Percentiles rank a stretch among this genome's conserved stretches.
These are phyloP conservation scores for Megalops atlanticus DNA, from an alignment of 2,113 vertebrate species.

Conservation along the genomic window DNA sequence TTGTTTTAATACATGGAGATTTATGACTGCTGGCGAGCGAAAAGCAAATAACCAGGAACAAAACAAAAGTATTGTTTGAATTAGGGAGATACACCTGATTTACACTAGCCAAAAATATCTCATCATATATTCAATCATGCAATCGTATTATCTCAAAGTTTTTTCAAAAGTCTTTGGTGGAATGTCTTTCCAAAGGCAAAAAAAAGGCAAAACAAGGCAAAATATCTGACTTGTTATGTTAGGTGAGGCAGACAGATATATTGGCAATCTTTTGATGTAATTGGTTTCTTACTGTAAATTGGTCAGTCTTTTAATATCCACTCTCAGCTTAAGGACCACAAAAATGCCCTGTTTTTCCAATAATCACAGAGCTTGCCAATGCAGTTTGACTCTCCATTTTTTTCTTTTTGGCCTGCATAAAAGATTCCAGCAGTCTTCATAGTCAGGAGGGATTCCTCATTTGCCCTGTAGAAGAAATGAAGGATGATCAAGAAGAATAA, in stretches of 20 bases:
- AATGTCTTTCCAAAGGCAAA: too few relatives aligned
- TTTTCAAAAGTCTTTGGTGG: too few relatives aligned
- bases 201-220: too few relatives aligned
- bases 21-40: background rate
- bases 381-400: background rate
- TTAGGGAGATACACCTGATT: too few relatives aligned
- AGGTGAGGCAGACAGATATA: background rate
- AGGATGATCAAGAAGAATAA: slow-evolving; percentile 18
- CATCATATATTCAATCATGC: too few relatives aligned
- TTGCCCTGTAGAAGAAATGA: slow-evolving; percentile 15
- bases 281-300: background rate
- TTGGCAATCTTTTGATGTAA: background rate
- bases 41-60: background rate
- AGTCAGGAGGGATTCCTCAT: slow-evolving; percentile 3
- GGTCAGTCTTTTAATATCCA: background rate
- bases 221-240: background rate
- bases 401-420: background rate
- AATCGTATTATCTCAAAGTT: too few relatives aligned
- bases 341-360: slow-evolving; percentile 2
- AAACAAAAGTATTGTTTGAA: background rate
- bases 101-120: background rate
- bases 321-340: background rate
- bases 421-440: background rate
- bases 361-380: background rate
- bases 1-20: background rate